A percentile compares a stretch with the other conserved stretches of the same genome.
These are phyloP conservation scores for Ceratosolen solmsi DNA, from an alignment of 1,140 invertebrate genomes.

Conservation along the genomic window DNA sequence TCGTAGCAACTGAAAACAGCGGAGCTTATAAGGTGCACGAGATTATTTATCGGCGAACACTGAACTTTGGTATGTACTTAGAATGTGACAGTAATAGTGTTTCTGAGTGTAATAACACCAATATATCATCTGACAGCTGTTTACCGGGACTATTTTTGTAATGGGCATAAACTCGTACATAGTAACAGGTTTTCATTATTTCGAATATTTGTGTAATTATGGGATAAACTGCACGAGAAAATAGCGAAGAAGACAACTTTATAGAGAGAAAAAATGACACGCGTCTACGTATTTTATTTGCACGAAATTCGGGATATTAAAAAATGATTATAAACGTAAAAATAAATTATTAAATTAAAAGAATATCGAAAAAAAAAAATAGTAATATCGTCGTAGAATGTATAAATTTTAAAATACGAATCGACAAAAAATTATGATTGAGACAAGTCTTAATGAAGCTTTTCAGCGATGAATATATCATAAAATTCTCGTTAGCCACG, in stretches of 20 bases:
- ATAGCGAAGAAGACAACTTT: background rate
- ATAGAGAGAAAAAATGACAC: no score
- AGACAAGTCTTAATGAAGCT: no score
- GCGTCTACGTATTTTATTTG: no score
- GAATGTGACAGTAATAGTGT: background rate
- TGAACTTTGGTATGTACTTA: background rate
- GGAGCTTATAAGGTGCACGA: background rate
- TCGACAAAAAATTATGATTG: no score
- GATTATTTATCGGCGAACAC: background rate
- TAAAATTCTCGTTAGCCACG: no score
- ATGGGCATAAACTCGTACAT: background rate
- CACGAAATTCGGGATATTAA: no score
- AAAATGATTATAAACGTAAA: no score
- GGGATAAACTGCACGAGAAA: background rate
- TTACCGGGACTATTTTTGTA: background rate
- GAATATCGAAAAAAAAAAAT: no score
- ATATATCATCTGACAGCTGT: background rate
- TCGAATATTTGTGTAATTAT: background rate
- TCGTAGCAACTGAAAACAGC: background rate
- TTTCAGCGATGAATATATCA: no score
- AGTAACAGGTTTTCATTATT: background rate
- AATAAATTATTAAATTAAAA: no score
- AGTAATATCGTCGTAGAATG: no score
- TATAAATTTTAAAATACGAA: no score
- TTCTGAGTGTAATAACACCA: background rate